phyloP scores from a whole-genome alignment of 2,888 invertebrate genomes.

The Dione vanillae region DNA sequence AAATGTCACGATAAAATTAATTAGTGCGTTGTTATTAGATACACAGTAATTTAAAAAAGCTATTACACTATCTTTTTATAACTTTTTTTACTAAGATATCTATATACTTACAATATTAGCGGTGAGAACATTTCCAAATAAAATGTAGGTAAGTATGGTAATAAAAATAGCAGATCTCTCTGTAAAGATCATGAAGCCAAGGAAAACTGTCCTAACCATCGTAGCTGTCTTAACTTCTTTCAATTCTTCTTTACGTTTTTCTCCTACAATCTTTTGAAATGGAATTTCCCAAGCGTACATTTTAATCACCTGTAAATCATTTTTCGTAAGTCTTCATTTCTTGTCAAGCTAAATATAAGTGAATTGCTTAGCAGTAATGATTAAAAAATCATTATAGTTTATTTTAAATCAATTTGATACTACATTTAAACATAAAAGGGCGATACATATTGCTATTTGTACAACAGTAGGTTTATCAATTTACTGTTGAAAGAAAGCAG shows the following conservation, averaged over 20 bases:
- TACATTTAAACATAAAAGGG: too few species aligned
- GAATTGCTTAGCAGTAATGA: too few species aligned
- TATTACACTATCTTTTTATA: neutral
- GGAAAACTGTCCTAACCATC: constrained; percentile 86
- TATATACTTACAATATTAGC: constrained; percentile 86
- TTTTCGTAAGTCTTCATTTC: neutral
- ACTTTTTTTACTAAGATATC: neutral
- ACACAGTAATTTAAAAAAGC: neutral
- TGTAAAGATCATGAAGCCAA: constrained; percentile 92
- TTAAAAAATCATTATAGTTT: too few species aligned
- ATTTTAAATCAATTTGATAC: too few species aligned
- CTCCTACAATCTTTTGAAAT: constrained; percentile 90
- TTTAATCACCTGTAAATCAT: constrained; percentile 90
- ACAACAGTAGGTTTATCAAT: too few species aligned
- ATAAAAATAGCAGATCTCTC: constrained; percentile 91
- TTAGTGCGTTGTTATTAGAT: constrained; percentile 8
- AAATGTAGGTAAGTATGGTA: constrained; percentile 88
- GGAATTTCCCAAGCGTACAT: constrained; percentile 98
- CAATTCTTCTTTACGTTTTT: constrained; percentile 86
- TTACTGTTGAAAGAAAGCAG: too few species aligned
- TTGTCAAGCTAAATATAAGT: too few species aligned
- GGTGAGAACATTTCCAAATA: constrained; percentile 87
- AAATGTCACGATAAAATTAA: constrained; percentile 5
- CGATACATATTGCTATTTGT: too few species aligned
- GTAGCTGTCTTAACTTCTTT: constrained; percentile 85